These are phyloP conservation scores for Drosophila subsilvestris DNA, from an alignment of 2,888 invertebrate genomes.

Conservation along the genomic window DNA sequence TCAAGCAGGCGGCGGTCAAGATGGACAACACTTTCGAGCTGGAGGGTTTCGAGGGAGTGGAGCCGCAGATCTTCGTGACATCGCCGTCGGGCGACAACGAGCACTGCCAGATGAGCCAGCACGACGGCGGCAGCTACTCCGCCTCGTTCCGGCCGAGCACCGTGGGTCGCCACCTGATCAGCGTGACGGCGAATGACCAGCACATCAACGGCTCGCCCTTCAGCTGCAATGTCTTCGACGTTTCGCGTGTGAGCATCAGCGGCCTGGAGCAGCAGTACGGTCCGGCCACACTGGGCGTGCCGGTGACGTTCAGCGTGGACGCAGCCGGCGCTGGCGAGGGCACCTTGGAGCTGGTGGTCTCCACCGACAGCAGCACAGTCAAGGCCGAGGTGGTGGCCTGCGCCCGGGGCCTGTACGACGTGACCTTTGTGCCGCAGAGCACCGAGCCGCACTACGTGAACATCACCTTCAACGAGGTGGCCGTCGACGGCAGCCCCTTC, in stretches of 20 bases:
- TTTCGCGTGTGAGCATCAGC: conserved; percentile 90
- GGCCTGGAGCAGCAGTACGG: conserved; percentile 86
- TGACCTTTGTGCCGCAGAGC: conserved; percentile 96
- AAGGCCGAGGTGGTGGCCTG: conserved; percentile 95
- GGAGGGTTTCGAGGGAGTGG: conserved; percentile 86
- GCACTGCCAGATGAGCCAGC: conserved; percentile 88
- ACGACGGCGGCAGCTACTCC: conserved; percentile 89
- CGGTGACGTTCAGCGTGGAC: conserved; percentile 96
- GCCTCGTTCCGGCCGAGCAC: conserved; percentile 93
- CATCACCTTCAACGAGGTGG: conserved; percentile 96
- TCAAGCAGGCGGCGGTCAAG: conserved; percentile 84
- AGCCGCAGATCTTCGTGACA: conserved; percentile 90
- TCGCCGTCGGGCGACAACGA: conserved; percentile 93
- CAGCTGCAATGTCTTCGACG: conserved; percentile 97
- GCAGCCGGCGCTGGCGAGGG: conserved; percentile 98
- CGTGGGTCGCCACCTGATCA: conserved; percentile 94
- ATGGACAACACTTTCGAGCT: conserved; percentile 86
- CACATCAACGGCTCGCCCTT: conserved; percentile 96
- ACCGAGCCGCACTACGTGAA: conserved; percentile 95
- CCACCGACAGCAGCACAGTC: conserved; percentile 94
- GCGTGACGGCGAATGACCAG: conserved; percentile 92
- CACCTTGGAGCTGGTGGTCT: conserved; percentile 95
- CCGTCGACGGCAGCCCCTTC: conserved; percentile 95
- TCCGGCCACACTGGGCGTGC: conserved; percentile 88
- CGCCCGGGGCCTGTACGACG: conserved; percentile 95